phyloP scores from a whole-genome alignment of 2,888 invertebrate species.

The Invenusta paracnida region DNA sequence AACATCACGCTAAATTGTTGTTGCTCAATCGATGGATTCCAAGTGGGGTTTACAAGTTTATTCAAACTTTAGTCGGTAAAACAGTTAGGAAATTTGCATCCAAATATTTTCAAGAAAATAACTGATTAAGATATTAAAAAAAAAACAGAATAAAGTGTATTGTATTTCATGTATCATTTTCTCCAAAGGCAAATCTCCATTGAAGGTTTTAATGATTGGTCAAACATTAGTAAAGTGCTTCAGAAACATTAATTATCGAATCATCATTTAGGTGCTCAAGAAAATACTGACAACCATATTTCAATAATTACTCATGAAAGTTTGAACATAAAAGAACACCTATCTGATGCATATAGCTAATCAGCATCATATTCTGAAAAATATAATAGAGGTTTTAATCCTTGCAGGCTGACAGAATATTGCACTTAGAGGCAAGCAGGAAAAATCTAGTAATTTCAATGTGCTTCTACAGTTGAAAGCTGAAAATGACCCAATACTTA shows the following conservation, averaged over 20 bases:
- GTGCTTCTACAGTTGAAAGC: neutral
- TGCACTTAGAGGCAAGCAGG: neutral
- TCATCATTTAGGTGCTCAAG: neutral
- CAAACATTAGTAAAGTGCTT: neutral
- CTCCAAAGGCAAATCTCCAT: neutral
- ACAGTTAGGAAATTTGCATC: neutral
- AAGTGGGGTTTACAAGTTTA: neutral
- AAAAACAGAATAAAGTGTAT: neutral
- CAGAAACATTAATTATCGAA: neutral
- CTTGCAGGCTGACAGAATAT: neutral
- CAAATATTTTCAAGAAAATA: neutral
- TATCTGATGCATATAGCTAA: neutral
- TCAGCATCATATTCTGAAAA: neutral
- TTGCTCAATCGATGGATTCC: neutral
- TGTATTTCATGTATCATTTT: neutral
- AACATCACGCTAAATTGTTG: neutral
- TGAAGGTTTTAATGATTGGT: neutral
- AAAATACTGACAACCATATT: neutral
- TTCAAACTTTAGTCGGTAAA: neutral
- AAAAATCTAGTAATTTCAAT: neutral
- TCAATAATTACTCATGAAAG: neutral
- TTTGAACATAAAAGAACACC: neutral
- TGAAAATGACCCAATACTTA: neutral
- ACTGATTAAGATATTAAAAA: neutral
- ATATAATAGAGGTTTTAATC: neutral